A percentile compares a stretch with the other conserved stretches of the same genome.
These are phyloP conservation scores for Ornithoptera alexandrae DNA, from an alignment of 2,888 invertebrate genomes.

Conservation along the genomic window DNA sequence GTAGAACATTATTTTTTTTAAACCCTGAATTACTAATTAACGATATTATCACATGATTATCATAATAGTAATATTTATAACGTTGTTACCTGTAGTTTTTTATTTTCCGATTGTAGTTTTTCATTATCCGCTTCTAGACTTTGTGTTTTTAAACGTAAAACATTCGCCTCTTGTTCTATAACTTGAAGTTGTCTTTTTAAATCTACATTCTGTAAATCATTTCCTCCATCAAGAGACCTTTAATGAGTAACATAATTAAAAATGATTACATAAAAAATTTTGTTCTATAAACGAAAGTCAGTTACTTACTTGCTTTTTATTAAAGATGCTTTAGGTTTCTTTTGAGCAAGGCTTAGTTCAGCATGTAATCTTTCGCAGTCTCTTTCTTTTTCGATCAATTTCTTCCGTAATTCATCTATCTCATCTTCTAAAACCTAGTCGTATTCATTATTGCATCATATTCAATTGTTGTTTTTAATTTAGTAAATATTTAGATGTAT, in stretches of 20 bases:
- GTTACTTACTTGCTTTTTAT: constrained; percentile 82
- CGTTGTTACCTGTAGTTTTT: constrained; percentile 81
- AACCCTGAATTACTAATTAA: too few species aligned
- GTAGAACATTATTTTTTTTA: too few species aligned
- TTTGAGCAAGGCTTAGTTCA: constrained; percentile 83
- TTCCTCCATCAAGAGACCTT: constrained; percentile 80
- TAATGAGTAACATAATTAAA: constrained; percentile 30
- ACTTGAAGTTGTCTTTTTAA: constrained; percentile 86
- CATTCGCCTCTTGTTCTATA: constrained; percentile 87
- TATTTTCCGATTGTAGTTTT: constrained; percentile 86
- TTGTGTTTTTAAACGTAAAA: constrained; percentile 84
- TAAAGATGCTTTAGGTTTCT: constrained; percentile 81
- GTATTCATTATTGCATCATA: not conserved
- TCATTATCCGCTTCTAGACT: constrained; percentile 88
- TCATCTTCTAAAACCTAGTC: constrained; percentile 84
- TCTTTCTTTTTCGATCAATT: constrained; percentile 90
- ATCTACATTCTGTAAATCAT: constrained; percentile 83
- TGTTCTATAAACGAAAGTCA: not conserved
- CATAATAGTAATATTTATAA: constrained; percentile 5
- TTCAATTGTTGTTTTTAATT: not conserved
- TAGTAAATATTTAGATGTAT: not conserved
- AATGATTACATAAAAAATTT: not conserved
- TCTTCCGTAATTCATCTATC: constrained; percentile 85
- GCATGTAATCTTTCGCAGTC: constrained; percentile 88
- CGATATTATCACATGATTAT: not conserved